Percentiles rank a stretch among this genome's conserved stretches.
Conservation (phyloP, 2,888 invertebrate genomes). For the Neoascia interrupta region DNA sequence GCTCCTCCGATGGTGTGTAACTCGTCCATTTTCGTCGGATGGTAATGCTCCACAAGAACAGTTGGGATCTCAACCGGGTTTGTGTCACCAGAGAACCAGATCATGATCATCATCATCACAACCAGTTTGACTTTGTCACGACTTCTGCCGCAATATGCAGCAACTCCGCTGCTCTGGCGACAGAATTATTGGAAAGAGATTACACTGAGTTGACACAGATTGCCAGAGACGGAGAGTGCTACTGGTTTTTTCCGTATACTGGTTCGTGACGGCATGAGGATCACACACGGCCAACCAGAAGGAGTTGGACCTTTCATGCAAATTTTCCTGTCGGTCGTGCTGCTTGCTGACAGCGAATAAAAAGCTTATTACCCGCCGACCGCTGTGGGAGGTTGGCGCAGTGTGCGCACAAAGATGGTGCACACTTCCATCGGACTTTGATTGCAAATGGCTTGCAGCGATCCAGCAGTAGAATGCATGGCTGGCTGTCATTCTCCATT, state of each 20-base stretch:
- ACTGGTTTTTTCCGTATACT: constrained; percentile 50
- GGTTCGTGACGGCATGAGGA: constrained; percentile 34
- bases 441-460: constrained; percentile 27
- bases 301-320: constrained; percentile 52
- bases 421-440: constrained; percentile 44
- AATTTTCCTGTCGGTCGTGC: constrained; percentile 63
- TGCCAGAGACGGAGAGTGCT: constrained; percentile 36
- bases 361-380: constrained; percentile 50
- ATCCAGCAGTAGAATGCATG: not conserved
- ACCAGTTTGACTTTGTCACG: constrained; percentile 52
- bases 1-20: not conserved
- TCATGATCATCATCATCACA: constrained; percentile 47
- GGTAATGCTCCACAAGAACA: constrained; percentile 23
- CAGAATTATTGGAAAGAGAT: constrained; percentile 62
- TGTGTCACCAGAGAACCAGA: constrained; percentile 63
- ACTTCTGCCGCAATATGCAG: constrained; percentile 10
- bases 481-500: constrained; percentile 45
- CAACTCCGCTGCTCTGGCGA: constrained; percentile 5
- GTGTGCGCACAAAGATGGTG: not conserved
- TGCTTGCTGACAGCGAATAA: constrained; percentile 66
- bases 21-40: not conserved
- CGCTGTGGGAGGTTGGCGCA: constrained; percentile 2
- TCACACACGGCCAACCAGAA: constrained; percentile 46
- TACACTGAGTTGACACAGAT: constrained; percentile 61
- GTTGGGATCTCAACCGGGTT: constrained; percentile 42